These are phyloP conservation scores for Crypturellus undulatus DNA, from an alignment of 2,113 vertebrate species.

Conservation along the genomic window DNA sequence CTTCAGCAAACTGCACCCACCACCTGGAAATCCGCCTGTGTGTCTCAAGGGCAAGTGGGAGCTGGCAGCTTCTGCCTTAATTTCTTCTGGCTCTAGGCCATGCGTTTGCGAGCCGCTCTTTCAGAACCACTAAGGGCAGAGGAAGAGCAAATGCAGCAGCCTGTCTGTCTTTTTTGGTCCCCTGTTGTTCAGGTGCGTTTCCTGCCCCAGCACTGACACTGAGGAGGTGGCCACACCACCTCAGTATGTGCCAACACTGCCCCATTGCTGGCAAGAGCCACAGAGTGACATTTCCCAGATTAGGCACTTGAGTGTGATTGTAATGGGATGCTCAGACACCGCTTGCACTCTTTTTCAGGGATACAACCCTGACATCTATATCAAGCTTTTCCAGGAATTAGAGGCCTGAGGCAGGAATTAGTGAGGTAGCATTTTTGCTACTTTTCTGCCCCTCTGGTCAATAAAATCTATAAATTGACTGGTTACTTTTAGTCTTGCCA, in stretches of 20 bases:
- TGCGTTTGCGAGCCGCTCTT: not conserved
- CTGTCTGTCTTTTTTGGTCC: not conserved
- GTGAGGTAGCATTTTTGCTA: not conserved
- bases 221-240: not conserved
- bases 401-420: not conserved
- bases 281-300: not conserved
- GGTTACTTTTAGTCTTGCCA: rapidly evolving
- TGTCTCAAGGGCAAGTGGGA: not conserved
- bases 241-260: not conserved
- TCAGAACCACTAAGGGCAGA: not conserved
- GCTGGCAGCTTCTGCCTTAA: not conserved
- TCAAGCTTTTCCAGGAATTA: not conserved
- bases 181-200: not conserved
- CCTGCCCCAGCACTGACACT: not conserved
- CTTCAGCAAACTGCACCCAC: not conserved
- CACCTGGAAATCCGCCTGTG: not conserved
- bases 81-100: not conserved
- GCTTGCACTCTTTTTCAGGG: not conserved
- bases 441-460: not conserved
- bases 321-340: not conserved
- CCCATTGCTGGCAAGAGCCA: not conserved
- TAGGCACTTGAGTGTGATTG: not conserved
- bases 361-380: not conserved
- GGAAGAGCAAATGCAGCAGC: not conserved
- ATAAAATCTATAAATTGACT: not conserved